phyloP scores from a whole-genome alignment of 64 coral and sea anemone genomes.

The Platygyra sinensis region DNA sequence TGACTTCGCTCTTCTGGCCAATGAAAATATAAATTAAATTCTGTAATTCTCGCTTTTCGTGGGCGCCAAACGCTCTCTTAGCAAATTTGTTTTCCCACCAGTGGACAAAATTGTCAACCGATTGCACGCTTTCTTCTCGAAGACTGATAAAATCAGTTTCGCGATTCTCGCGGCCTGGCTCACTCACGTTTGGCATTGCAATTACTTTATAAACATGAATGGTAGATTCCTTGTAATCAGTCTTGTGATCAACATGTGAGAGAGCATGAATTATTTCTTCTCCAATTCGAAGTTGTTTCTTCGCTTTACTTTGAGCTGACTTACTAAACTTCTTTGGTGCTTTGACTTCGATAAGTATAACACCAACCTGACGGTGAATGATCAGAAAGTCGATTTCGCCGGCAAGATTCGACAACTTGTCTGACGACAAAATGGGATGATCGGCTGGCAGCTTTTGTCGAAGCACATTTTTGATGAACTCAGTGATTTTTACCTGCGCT shows the following conservation, averaged over 20 bases:
- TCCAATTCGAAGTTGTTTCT: neutral
- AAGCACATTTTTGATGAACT: constrained; percentile 8
- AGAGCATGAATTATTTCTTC: constrained; percentile 12
- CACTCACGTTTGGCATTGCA: constrained; percentile 11
- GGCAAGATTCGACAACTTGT: neutral
- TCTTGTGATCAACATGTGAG: neutral
- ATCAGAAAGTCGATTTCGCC: constrained; percentile 33
- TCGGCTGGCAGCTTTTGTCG: neutral
- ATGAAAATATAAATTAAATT: neutral
- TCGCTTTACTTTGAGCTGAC: neutral
- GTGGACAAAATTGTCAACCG: neutral
- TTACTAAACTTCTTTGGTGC: neutral
- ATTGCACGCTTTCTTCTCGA: neutral
- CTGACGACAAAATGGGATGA: neutral
- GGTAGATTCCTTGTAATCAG: neutral
- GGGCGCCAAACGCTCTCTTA: neutral
- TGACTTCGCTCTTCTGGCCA: neutral
- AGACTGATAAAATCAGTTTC: constrained; percentile 7
- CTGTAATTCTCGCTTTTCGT: constrained; percentile 3
- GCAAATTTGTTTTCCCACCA: constrained; percentile 11
- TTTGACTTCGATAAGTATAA: constrained; percentile 26
- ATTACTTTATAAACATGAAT: constrained; percentile 18
- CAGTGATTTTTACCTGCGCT: neutral
- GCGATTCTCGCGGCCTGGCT: neutral
- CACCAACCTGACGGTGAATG: constrained; percentile 2